phyloP scores from a whole-genome alignment of 2,888 invertebrate genomes.

The Leptinotarsa juncta region DNA sequence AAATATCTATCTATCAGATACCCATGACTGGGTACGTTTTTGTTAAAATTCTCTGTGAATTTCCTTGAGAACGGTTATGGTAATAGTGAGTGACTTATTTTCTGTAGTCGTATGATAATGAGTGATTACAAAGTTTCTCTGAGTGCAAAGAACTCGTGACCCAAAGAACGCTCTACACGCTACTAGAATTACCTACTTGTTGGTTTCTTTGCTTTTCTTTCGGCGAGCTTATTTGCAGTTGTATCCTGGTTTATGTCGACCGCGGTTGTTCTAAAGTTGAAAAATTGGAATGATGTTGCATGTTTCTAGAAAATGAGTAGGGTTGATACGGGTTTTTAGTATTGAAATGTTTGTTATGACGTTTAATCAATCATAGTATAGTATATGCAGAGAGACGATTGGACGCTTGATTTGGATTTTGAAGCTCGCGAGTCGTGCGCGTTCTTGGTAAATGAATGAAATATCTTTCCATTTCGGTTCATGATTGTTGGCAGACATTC shows the following conservation, averaged over 20 bases:
- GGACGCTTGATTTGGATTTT: background rate
- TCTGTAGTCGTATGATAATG: slow-evolving; percentile 11
- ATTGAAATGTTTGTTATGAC: slow-evolving; percentile 11
- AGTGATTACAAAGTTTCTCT: slow-evolving; percentile 10
- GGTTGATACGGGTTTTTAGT: background rate
- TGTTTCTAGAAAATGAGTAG: slow-evolving; percentile 3
- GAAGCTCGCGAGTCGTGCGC: background rate
- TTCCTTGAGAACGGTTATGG: background rate
- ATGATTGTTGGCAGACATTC: too few species aligned
- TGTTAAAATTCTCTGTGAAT: background rate
- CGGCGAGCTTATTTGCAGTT: background rate
- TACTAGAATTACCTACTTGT: slow-evolving; percentile 18
- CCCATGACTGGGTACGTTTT: background rate
- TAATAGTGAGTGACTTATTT: slow-evolving; percentile 4
- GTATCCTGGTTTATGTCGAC: background rate
- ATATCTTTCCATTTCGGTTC: too few species aligned
- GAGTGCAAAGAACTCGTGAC: slow-evolving; percentile 13
- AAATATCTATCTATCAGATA: background rate
- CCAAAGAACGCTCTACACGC: slow-evolving; percentile 3
- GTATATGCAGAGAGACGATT: background rate
- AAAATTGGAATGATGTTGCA: background rate
- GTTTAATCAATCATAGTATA: background rate
- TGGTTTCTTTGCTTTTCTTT: slow-evolving; percentile 18
- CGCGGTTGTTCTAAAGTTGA: background rate
- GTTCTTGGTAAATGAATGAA: background rate